Evolutionary conservation across 2,113 vertebrate genomes (phyloP).

Genomic region (Hirundichthys speculiger): DNA sequence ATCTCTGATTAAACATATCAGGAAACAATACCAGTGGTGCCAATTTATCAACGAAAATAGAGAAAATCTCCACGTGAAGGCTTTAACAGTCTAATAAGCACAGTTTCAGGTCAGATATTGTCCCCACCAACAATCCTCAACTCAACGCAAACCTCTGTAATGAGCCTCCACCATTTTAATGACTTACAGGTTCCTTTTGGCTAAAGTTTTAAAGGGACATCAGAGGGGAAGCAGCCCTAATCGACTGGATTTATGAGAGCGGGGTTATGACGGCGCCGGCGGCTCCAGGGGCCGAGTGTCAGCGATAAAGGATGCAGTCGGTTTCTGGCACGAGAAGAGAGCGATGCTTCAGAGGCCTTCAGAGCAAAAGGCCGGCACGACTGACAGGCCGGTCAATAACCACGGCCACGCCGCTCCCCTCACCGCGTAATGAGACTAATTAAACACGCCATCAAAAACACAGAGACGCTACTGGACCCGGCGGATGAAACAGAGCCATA

Average conservation of each 20-base stretch:
- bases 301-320: slow-evolving; percentile 33
- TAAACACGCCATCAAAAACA: slow-evolving; percentile 50
- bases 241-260: slow-evolving; percentile 27
- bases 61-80: no score
- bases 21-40: no score
- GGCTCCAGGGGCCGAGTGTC: slow-evolving; percentile 18
- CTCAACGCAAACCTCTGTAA: neutral
- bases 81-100: no score
- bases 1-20: no score
- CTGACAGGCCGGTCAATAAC: slow-evolving; percentile 68
- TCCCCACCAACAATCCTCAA: no score
- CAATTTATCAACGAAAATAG: no score
- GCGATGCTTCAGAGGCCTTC: slow-evolving; percentile 32
- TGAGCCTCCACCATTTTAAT: neutral
- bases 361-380: slow-evolving; percentile 35
- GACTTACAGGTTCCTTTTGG: slow-evolving; percentile 5
- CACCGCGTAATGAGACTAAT: slow-evolving; percentile 55
- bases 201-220: slow-evolving; percentile 21
- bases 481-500: no score
- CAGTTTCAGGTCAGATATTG: no score
- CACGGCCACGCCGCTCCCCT: slow-evolving; percentile 38
- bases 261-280: slow-evolving; percentile 14
- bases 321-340: slow-evolving; percentile 47
- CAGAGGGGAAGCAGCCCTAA: slow-evolving; percentile 15
- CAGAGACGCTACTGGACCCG: slow-evolving; percentile 4